These are phyloP conservation scores for Triplophysa rosa DNA, from an alignment of 2,113 vertebrate genomes.

Conservation along the genomic window DNA sequence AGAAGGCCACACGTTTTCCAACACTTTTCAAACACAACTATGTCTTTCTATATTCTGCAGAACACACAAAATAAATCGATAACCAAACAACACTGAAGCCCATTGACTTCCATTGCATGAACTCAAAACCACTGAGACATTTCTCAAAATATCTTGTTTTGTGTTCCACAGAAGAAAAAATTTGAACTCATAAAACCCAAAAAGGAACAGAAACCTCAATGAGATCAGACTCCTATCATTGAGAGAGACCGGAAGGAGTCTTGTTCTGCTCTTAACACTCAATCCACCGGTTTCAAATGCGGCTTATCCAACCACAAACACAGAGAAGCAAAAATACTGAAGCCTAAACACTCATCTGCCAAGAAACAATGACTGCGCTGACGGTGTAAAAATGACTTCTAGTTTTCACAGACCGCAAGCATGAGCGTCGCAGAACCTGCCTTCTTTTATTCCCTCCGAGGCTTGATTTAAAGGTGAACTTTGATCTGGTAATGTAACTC, in stretches of 20 bases:
- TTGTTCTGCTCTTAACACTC: slow-evolving; percentile 31
- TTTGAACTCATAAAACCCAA: neutral
- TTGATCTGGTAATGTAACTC: neutral
- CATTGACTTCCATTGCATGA: too few relatives aligned
- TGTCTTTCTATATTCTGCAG: too few relatives aligned
- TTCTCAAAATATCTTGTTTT: too few relatives aligned
- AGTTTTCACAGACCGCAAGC: slow-evolving; percentile 52
- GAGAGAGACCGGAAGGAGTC: neutral
- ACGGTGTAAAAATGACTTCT: slow-evolving; percentile 57
- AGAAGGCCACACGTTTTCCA: too few relatives aligned
- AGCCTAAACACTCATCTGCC: slow-evolving; percentile 54
- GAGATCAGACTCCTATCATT: slow-evolving; percentile 15
- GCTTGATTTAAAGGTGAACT: neutral
- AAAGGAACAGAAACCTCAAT: slow-evolving; percentile 7
- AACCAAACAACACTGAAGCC: too few relatives aligned
- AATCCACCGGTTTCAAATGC: slow-evolving; percentile 53
- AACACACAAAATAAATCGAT: too few relatives aligned
- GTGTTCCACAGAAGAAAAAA: too few relatives aligned
- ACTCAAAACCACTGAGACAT: too few relatives aligned
- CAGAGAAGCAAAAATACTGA: slow-evolving; percentile 40
- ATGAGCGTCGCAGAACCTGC: slow-evolving; percentile 28
- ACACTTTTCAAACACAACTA: too few relatives aligned
- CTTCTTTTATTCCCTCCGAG: slow-evolving; percentile 10
- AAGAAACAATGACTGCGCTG: slow-evolving; percentile 66
- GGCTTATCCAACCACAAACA: slow-evolving; percentile 63